Base-by-base conservation (phyloP, 2,797 vertebrate species). In the Hemitrygon akajei region DNA sequence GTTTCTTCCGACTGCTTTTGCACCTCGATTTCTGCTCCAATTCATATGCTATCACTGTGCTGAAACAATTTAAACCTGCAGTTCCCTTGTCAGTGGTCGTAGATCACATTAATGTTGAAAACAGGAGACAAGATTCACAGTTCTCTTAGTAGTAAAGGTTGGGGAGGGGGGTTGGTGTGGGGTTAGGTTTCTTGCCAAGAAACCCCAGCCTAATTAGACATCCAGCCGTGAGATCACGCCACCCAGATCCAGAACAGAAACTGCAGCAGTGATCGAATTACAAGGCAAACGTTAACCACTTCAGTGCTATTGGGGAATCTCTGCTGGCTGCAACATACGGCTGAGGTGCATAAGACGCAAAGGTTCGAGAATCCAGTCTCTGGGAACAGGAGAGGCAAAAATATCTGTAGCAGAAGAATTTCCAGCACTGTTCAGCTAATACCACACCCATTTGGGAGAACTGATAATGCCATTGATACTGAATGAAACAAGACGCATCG, bases 171-270 rank as follows among this genome's bases (percentile, higher is more conserved):
- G 80, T 18, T n/a, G 1, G 22, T 6, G 40, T 20, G 80, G 80
- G 82, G 82, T 66, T 66, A 66, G 9, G n/a, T 63, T 71, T 91
- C 66, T 69, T 73, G 66, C 89, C 60, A 91, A 91, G 34, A 22
- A 71, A 40, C 89, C 89, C 37, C 89, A 71, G 89, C 37, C 66
- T 34, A 91, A 40, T 40, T 91, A 91, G 89, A 11, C 66, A 91
- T 71, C 89, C 89, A 75, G 40, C 63, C 25, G 66, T 92, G 66
- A 58, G 69, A 76, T n/a, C 69, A 92, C 69, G 40, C 69, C 89
- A 69, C n/a, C 66, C 89, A 91, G 63, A 71, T 73, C 89, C 89
- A 71, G 89, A 91, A 40, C 34, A 91, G 89, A 92, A 92, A 75
- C 40, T 92, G 91, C 86, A 75, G 9, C 66, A 75, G 91, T 30